Percentiles rank a stretch among this genome's conserved stretches.
Evolutionary conservation across 2,888 invertebrate species (phyloP).

Genomic region (Laothoe populi): DNA sequence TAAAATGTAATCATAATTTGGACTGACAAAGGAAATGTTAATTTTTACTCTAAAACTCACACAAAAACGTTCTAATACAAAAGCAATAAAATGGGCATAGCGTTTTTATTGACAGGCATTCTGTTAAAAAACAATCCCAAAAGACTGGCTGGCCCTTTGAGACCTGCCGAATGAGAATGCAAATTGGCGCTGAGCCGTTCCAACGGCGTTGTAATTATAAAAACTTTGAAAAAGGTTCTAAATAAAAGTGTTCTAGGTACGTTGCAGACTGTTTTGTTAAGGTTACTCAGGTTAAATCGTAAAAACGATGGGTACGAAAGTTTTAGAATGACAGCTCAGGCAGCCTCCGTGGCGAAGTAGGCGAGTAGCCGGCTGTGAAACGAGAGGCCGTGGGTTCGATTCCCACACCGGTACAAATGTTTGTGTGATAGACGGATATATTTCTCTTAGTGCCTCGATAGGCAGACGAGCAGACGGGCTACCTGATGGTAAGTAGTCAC

Average conservation of each 20-base stretch:
- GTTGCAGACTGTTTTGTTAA: constrained; percentile 37
- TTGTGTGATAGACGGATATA: too few relatives aligned
- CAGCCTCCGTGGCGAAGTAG: too few relatives aligned
- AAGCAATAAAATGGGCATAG: constrained; percentile 19
- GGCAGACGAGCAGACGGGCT: too few relatives aligned
- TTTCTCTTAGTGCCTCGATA: too few relatives aligned
- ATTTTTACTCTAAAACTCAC: constrained; percentile 6
- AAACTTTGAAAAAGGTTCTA: constrained; percentile 50
- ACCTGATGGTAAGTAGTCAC: too few relatives aligned
- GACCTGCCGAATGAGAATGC: constrained; percentile 71
- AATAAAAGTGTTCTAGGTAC: constrained; percentile 38
- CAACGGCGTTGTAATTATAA: constrained; percentile 62
- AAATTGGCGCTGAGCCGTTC: constrained; percentile 65
- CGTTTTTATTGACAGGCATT: constrained; percentile 37
- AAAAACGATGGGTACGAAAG: too few relatives aligned
- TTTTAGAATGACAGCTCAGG: too few relatives aligned
- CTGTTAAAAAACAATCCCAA: constrained; percentile 36
- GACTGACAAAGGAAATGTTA: constrained; percentile 16
- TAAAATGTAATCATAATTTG: constrained; percentile 32
- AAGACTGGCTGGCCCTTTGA: constrained; percentile 49
- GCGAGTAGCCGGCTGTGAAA: too few relatives aligned
- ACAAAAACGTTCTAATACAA: constrained; percentile 7
- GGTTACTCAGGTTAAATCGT: too few relatives aligned
- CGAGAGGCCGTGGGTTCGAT: too few relatives aligned
- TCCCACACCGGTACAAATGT: too few relatives aligned